These are phyloP conservation scores for Hecatera dysodea DNA, from an alignment of 2,888 invertebrate genomes.

Conservation along the genomic window DNA sequence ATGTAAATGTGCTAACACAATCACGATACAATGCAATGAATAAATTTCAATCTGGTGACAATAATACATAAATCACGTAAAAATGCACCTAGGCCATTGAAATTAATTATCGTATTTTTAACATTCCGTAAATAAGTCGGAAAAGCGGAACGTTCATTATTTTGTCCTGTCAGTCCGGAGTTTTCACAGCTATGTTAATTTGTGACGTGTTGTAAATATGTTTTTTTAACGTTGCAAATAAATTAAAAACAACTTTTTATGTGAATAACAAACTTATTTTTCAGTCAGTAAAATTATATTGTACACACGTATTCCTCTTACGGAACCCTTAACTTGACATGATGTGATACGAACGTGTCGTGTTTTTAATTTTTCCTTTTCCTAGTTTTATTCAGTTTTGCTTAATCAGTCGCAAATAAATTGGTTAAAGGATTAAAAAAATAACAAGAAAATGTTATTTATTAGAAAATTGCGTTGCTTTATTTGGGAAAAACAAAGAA, in stretches of 20 bases:
- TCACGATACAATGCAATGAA: background rate
- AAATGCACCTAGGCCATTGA: background rate
- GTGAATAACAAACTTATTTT: too few relatives aligned
- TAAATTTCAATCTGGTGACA: background rate
- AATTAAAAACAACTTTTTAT: too few relatives aligned
- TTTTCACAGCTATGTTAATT: too few relatives aligned
- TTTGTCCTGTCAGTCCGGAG: background rate
- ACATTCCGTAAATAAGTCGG: background rate
- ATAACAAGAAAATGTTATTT: background rate
- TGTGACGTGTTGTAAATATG: too few relatives aligned
- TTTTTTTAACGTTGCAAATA: too few relatives aligned
- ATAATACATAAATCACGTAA: background rate
- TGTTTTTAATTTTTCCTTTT: background rate
- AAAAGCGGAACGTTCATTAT: background rate
- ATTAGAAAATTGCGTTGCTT: background rate
- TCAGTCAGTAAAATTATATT: too few relatives aligned
- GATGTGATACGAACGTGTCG: too few relatives aligned
- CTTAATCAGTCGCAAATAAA: too few relatives aligned
- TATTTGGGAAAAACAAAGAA: too few relatives aligned
- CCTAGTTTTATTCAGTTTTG: conserved; percentile 1
- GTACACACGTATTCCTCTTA: too few relatives aligned
- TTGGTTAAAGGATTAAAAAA: background rate
- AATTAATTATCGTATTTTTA: background rate
- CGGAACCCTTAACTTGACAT: too few relatives aligned
- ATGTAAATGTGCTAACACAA: background rate